These are phyloP conservation scores for Prosopocoilus inquinatus DNA, from an alignment of 2,888 invertebrate species.

Conservation along the genomic window DNA sequence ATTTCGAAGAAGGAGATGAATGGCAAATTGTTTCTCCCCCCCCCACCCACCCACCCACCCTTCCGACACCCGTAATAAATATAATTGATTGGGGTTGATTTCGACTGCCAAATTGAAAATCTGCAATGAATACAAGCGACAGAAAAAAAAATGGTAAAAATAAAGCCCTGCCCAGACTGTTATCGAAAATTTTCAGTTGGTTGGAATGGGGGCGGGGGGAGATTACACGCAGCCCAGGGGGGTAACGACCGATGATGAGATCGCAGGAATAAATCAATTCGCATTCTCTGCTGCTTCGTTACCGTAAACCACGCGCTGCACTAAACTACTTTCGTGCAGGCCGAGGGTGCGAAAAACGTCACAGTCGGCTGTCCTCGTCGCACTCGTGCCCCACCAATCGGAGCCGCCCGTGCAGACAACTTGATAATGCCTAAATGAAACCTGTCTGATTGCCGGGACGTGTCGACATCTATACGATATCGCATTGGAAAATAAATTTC, in stretches of 20 bases:
- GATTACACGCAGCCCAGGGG: neutral
- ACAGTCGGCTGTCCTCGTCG: neutral
- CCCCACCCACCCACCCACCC: too few relatives aligned
- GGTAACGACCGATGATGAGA: slow-evolving; percentile 25
- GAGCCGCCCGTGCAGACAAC: neutral
- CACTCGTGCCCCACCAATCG: neutral
- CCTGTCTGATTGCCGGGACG: slow-evolving; percentile 3
- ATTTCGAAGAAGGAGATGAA: too few relatives aligned
- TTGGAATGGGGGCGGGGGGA: too few relatives aligned
- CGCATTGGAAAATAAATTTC: neutral
- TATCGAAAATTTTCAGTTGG: too few relatives aligned
- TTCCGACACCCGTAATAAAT: too few relatives aligned
- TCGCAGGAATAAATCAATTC: slow-evolving; percentile 32
- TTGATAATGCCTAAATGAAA: neutral
- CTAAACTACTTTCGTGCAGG: slow-evolving; percentile 15
- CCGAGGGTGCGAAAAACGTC: neutral
- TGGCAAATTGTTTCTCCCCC: too few relatives aligned
- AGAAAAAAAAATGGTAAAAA: too few relatives aligned
- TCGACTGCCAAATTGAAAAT: too few relatives aligned
- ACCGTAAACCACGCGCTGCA: slow-evolving; percentile 32
- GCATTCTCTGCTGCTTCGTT: slow-evolving; percentile 29
- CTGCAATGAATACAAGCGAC: too few relatives aligned
- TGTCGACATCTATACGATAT: slow-evolving; percentile 5
- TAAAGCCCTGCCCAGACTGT: too few relatives aligned
- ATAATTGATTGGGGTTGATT: too few relatives aligned